phyloP scores from a whole-genome alignment of 2,113 vertebrate species.

The Falcunculus frontatus region DNA sequence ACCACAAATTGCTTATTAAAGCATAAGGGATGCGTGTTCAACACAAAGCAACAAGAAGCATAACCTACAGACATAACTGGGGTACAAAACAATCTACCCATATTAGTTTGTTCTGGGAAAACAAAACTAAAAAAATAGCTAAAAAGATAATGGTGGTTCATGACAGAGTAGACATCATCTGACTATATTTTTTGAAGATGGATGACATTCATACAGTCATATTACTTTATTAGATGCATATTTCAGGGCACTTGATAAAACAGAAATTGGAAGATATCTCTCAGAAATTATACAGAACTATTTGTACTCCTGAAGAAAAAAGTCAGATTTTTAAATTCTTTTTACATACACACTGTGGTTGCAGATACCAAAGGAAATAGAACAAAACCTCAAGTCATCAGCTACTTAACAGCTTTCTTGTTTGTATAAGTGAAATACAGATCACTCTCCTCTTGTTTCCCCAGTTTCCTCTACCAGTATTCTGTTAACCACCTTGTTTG shows the following conservation, averaged over 20 bases:
- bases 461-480: not conserved
- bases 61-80: not conserved
- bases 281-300: not conserved
- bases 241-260: not conserved
- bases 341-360: not conserved
- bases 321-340: not conserved
- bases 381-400: not conserved
- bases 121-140: not conserved
- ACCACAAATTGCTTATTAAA: not conserved
- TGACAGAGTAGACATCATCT: not conserved
- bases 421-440: not conserved
- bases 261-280: not conserved
- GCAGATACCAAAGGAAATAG: not conserved
- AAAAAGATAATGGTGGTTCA: not conserved
- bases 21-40: rapidly evolving
- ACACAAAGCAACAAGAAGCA: not conserved
- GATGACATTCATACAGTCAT: not conserved
- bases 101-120: not conserved
- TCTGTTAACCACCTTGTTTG: not conserved
- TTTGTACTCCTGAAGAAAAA: not conserved
- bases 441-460: not conserved
- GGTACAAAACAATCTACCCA: not conserved
- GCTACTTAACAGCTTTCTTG: not conserved
- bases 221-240: rapidly evolving
- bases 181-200: not conserved